Percentiles rank a stretch among this genome's conserved stretches.
These are phyloP conservation scores for Strix aluco DNA, from an alignment of 2,113 vertebrate genomes.

Conservation along the genomic window DNA sequence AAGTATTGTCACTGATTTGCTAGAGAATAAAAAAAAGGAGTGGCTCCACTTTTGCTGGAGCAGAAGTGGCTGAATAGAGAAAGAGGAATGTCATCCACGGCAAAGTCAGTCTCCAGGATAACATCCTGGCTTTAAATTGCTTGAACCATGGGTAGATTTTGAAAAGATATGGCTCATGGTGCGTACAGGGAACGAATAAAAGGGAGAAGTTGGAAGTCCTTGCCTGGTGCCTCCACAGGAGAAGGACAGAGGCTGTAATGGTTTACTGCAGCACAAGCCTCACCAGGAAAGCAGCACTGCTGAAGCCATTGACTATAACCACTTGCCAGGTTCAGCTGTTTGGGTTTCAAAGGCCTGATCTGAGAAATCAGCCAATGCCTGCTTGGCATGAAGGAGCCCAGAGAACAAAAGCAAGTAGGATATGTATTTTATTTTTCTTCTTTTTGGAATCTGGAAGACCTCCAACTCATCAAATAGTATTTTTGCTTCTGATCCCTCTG, in stretches of 20 bases:
- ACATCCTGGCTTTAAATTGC: not conserved
- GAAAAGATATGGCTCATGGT: not conserved
- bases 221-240: not conserved
- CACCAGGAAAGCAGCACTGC: not conserved
- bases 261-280: not conserved
- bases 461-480: not conserved
- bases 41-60: not conserved
- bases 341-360: not conserved
- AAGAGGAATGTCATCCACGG: not conserved
- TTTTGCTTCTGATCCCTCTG: not conserved
- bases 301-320: not conserved
- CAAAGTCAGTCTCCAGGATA: not conserved
- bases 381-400: not conserved
- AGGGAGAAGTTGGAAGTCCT: not conserved
- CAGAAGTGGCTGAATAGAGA: not conserved
- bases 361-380: not conserved
- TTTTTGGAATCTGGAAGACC: not conserved
- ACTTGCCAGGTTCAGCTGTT: not conserved
- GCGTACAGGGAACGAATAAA: not conserved
- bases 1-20: not conserved
- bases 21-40: not conserved
- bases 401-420: not conserved
- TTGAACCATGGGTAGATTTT: not conserved
- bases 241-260: not conserved
- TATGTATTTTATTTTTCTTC: not conserved